Base-by-base conservation (phyloP, 2,113 vertebrate species). In the Salvelinus alpinus region DNA sequence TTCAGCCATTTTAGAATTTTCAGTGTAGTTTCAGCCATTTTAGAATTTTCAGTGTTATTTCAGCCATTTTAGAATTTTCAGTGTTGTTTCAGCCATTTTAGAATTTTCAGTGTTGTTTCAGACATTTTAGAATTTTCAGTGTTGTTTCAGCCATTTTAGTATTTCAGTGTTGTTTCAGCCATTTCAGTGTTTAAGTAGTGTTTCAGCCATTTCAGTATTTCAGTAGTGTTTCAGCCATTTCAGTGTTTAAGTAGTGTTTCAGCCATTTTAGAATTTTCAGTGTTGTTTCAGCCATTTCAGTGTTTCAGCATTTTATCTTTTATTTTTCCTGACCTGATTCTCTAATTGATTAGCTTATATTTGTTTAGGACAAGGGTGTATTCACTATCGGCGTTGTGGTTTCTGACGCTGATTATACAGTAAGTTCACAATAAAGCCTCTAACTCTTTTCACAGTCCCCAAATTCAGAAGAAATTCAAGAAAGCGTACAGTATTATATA, bases 381-480 rank as follows among this genome's bases (percentile, higher is more conserved):
- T 9, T 90, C 0, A 0, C 0, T 0, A 14, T 90, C 20, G 0
- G 0, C 0, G 70, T 73, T 71, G 0, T 0, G 1, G 83, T 89
- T 66, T 80, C 64, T 27, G 89, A 92, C 79, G 75, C 34, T 1
- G 0, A 0, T 0, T 75, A 31, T 71, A 0, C 0, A 0, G 91
- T 92, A 76, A 88, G 82, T 87, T 0, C 68, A 70, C 14, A 59
- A 44, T 25, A 38, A 11, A n/a, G 31, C 67, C 51, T 54, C 16
- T 59, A 68, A 69, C 48, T 69, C 12, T 7, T 67, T 31, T 31
- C 25, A 67, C 13, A 71, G 14, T 38, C 38, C 9, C 8, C 38
- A 44, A 44, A 44, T 44, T 2, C 38, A 44, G 38, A 44, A 44
- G 2, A 12, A 44, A 44, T 44, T 3, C 38, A 11, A 44, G 8